Base-by-base conservation (phyloP, 2,888 invertebrate genomes). In the Polia nebulosa region DNA sequence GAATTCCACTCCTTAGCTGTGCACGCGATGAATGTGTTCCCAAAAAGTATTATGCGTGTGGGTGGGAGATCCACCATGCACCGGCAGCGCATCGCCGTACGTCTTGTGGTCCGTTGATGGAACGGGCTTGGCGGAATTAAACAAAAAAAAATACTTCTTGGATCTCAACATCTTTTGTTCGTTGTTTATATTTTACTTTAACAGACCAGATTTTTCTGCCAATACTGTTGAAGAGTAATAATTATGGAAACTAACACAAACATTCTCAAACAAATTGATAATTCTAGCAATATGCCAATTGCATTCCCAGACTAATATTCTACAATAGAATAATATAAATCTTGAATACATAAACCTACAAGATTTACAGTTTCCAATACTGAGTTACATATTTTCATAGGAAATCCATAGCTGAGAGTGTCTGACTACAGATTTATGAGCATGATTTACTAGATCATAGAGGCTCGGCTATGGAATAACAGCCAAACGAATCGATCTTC, bases 381-480 rank as follows among this genome's bases (percentile, higher is more conserved):
- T 45, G 44, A 62, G 45, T 49, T 60, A 75, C 27, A 44, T 59
- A 25, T 74, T 76, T 57, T 53, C 45, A 29, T 70, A 52, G n/a
- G 15, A 66, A 58, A 76, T 61, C 44, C 5, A 13, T 22, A n/a
- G 65, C 29, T 34, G 17, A 61, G 29, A 45, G 52, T 49, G 22
- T 32, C 44, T 77, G 66, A 13, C 5, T 58, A 65, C 1, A 61
- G 77, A 77, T 76, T 77, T 72, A 66, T 72, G 39, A 15, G 15
- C 2, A 11, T 17, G 60, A 58, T 77, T 55, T 55, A 61, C 7
- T 57, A 22, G 41, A 57, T 17, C 57, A 47, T 17, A 20, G 1
- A 7, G 6, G 17, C 17, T 49, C 3, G n/a, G n/a, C n/a, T n/a
- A 7, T n/a, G 27, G 17, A 27, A 8, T 7, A 9, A 8, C n/a